Conservation (phyloP, 1,140 invertebrate species). For the Calosoma granatense region DNA sequence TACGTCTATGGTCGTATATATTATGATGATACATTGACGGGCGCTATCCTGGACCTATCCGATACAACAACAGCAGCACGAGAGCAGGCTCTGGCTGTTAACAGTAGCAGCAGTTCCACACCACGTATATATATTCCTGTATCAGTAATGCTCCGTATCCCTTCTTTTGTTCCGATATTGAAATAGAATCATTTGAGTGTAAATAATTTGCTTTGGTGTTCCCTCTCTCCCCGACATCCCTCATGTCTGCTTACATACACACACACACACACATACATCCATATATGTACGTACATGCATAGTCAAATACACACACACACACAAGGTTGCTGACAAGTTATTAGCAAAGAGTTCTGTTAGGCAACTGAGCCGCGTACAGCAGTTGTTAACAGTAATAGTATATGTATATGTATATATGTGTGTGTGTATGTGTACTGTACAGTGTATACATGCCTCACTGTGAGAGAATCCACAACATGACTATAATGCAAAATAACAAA, state of each 20-base stretch:
- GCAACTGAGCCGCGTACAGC: not conserved
- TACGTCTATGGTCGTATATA: no score
- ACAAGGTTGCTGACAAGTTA: not conserved
- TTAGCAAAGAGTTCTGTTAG: not conserved
- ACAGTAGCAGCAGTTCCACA: not conserved
- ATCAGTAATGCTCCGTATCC: constrained; percentile 17
- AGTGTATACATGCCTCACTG: not conserved
- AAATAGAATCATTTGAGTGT: constrained; percentile 42
- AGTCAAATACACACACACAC: not conserved
- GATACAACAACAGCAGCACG: no score
- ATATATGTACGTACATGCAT: not conserved
- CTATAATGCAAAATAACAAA: not conserved
- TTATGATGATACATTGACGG: no score
- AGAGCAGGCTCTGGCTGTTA: not conserved
- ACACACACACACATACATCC: not conserved
- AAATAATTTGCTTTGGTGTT: constrained; percentile 37
- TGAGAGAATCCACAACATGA: not conserved
- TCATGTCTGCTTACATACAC: constrained; percentile 1
- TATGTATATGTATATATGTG: constrained; percentile 9
- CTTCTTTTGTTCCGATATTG: constrained; percentile 37
- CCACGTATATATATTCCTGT: not conserved
- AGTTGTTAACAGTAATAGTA: not conserved
- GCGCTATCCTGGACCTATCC: no score
- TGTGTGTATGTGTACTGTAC: not conserved
- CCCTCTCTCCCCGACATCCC: constrained; percentile 19